Evolutionary conservation across 1,140 invertebrate species (phyloP).

Genomic region (Nebria ingens): DNA sequence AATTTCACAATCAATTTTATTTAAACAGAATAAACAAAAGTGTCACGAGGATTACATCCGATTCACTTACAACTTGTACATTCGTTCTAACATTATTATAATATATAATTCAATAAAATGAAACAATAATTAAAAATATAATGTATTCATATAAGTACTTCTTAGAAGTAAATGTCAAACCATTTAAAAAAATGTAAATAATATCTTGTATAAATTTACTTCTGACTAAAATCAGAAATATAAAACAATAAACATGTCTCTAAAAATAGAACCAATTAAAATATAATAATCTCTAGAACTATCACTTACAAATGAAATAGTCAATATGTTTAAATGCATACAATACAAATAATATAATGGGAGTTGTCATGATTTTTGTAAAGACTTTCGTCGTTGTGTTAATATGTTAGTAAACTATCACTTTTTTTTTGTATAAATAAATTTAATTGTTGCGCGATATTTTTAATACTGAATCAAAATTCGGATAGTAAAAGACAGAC

Average conservation of each 20-base stretch:
- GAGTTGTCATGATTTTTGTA: no score
- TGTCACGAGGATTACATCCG: not conserved
- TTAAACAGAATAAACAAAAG: not conserved
- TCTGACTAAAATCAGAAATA: not conserved
- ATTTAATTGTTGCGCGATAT: no score
- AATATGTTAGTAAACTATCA: no score
- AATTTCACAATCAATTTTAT: not conserved
- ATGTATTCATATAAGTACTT: not conserved
- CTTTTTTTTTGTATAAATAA: no score
- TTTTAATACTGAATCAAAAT: no score
- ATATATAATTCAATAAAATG: not conserved
- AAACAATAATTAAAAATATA: not conserved
- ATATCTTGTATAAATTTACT: not conserved
- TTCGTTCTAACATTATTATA: no score
- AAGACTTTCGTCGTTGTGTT: no score
- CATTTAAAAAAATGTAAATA: not conserved
- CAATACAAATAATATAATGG: not conserved
- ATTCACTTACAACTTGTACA: not conserved
- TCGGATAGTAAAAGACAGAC: no score
- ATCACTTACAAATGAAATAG: not conserved
- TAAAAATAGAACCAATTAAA: no score
- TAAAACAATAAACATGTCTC: not conserved
- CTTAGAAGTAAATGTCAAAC: constrained; percentile 1
- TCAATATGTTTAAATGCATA: not conserved
- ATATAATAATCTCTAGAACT: not conserved